Conservation (phyloP, 2,113 vertebrate species). For the Struthio camelus region DNA sequence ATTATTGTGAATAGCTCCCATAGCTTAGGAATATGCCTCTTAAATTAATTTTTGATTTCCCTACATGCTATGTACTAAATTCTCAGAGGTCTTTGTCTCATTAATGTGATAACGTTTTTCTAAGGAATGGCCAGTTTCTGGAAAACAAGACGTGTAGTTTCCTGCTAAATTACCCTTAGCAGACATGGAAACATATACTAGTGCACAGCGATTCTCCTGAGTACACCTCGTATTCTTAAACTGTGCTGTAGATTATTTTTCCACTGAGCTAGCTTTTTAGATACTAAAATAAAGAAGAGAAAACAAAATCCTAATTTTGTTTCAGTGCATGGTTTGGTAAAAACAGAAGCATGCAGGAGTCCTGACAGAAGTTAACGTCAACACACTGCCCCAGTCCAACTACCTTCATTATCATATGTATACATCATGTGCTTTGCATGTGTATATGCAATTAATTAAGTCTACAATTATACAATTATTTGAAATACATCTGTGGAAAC, state of each 20-base stretch:
- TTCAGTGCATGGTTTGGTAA: not conserved
- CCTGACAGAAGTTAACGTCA: not conserved
- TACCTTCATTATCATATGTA: accelerated
- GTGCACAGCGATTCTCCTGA: not conserved
- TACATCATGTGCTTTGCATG: not conserved
- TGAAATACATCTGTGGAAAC: not conserved
- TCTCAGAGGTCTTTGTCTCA: constrained; percentile 8
- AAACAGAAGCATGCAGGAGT: not conserved
- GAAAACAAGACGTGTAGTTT: not conserved
- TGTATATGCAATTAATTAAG: not conserved
- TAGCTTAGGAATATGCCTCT: not conserved
- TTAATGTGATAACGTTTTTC: constrained; percentile 9
- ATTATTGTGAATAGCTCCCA: not conserved
- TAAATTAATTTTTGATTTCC: constrained; percentile 54
- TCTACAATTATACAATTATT: not conserved
- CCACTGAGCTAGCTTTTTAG: not conserved
- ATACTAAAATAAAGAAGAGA: not conserved
- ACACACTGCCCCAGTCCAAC: not conserved
- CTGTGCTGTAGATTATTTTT: not conserved
- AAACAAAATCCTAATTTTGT: not conserved
- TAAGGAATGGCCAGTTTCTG: not conserved
- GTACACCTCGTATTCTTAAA: not conserved
- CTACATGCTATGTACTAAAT: not conserved
- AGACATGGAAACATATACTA: constrained; percentile 1
- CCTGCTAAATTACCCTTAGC: not conserved